These are phyloP conservation scores for Laticauda colubrina DNA, from an alignment of 2,113 vertebrate species.

Conservation along the genomic window DNA sequence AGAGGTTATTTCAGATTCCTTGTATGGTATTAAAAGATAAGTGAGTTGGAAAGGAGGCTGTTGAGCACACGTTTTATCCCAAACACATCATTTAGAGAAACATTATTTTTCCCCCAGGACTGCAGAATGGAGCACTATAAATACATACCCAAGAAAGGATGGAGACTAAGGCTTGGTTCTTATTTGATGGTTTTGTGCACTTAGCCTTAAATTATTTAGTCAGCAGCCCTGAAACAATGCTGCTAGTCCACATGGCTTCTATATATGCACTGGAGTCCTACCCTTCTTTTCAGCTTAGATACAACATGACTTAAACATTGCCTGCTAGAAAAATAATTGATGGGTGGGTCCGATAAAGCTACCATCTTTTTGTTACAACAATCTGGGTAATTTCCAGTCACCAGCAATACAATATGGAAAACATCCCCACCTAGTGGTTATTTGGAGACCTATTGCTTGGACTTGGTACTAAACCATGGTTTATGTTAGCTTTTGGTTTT, in stretches of 20 bases:
- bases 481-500: neutral
- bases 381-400: neutral
- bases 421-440: neutral
- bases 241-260: neutral
- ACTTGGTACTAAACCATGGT: neutral
- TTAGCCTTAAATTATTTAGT: neutral
- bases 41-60: neutral
- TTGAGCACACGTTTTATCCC: neutral
- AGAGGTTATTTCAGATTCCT: neutral
- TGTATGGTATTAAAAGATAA: neutral
- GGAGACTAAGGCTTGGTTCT: neutral
- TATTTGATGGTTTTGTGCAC: neutral
- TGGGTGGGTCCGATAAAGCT: neutral
- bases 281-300: neutral
- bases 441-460: neutral
- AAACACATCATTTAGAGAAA: neutral
- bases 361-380: neutral
- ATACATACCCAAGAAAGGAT: neutral
- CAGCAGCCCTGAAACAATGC: neutral
- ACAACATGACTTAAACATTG: neutral
- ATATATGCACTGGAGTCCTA: neutral
- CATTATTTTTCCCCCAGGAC: neutral
- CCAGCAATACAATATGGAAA: neutral
- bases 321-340: neutral
- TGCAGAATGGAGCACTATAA: neutral